Base-by-base conservation (phyloP, 2,113 vertebrate genomes). In the Scopus umbretta region DNA sequence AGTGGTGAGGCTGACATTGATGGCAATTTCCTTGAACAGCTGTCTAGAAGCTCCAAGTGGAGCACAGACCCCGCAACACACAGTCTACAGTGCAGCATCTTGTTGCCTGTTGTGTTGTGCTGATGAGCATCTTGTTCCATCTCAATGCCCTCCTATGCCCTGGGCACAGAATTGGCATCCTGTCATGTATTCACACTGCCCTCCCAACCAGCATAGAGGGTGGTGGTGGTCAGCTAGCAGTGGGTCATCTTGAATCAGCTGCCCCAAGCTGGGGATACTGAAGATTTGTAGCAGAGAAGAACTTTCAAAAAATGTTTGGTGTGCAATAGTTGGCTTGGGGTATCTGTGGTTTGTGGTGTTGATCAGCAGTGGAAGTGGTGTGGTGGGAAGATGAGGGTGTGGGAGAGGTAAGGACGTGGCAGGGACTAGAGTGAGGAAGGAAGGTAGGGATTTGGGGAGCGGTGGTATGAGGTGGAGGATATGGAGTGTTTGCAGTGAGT, bases 21-120 rank as follows among this genome's bases (percentile, higher is more conserved):
- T 93, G 96, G 96, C 92, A 96, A 96, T 97, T 96, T 97, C 96
- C 96, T 95, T 66, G 58, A 93, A 94, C 96, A 96, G 90, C 93
- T 88, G 81, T 96, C 93, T 95, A 90, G 88, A 85, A 94, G 96
- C 96, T 96, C 87, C 85, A 88, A 93, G 94, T 95, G 94, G 93
- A 97, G 59, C 78, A n/a, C 96, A 96, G 93, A 85, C 78, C 80
- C 53, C 5, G 36, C 73, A 91, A 25, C 40, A 67, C 18, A 5
- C 73, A 40, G 45, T 53, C 62, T 22, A 16, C 61, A 42, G 65
- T 7, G 42, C 32, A 49, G 1, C 1, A 12, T 38, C 83, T 83
- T 40, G 38, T 81, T 59, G 94, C 78, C 73, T 87, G 38, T 79
- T 78, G 45, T 59, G 53, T 61, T 70, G 52, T 42, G 43, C 75